phyloP scores from a whole-genome alignment of 2,113 vertebrate genomes.

The Microtus richardsoni region DNA sequence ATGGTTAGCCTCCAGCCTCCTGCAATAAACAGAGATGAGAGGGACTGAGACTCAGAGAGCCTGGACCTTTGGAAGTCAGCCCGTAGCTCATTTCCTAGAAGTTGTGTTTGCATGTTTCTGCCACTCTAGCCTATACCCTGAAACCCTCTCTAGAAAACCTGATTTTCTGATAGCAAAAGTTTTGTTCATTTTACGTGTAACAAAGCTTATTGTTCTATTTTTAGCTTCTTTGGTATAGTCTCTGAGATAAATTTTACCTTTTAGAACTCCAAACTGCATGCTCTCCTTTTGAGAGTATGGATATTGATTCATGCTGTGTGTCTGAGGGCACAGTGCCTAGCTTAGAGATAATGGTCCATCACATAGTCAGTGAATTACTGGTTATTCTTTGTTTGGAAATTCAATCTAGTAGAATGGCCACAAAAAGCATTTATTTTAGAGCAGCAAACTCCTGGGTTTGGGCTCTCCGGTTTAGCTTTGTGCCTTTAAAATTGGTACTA shows the following conservation, averaged over 20 bases:
- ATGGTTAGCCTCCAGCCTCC: background rate
- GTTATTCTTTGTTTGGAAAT: background rate
- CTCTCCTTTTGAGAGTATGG: background rate
- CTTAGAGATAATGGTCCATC: background rate
- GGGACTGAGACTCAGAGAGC: background rate
- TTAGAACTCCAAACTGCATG: conserved; percentile 26
- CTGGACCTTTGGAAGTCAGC: background rate
- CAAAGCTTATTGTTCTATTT: conserved; percentile 54
- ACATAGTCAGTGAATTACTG: conserved; percentile 15
- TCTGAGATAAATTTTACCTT: conserved; percentile 19
- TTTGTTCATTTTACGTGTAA: conserved; percentile 56
- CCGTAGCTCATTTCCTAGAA: background rate
- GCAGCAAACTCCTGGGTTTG: background rate
- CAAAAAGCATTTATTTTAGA: conserved; percentile 42
- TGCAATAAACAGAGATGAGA: background rate
- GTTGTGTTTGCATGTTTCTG: background rate
- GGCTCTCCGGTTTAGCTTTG: background rate
- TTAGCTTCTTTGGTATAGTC: conserved; percentile 23
- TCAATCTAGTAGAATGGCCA: background rate
- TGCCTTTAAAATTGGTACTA: conserved; percentile 4
- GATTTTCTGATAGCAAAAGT: conserved; percentile 41
- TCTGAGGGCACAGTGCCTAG: background rate
- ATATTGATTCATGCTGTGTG: background rate
- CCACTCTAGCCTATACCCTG: background rate
- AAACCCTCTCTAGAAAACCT: background rate